phyloP scores from a whole-genome alignment of 2,888 invertebrate species.

The Bembecia ichneumoniformis region DNA sequence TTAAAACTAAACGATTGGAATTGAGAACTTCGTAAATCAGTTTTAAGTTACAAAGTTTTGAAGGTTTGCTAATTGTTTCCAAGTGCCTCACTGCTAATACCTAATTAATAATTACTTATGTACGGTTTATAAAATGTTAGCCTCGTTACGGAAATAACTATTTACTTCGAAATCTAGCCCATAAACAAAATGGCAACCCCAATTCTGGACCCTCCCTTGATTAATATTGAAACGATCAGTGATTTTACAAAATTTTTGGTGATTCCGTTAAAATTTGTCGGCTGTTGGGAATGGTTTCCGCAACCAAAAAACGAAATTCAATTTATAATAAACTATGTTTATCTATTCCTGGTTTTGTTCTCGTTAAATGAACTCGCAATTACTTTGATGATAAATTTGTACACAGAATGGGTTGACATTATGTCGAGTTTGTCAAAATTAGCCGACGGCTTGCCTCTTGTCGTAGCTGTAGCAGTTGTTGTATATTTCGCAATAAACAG shows the following conservation, averaged over 20 bases:
- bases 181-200: background rate
- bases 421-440: conserved; percentile 46
- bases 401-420: conserved; percentile 41
- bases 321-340: conserved; percentile 35
- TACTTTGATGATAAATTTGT: conserved; percentile 33
- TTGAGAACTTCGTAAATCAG: too few relatives aligned
- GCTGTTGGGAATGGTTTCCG: conserved; percentile 51
- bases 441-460: conserved; percentile 43
- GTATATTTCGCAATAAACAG: conserved; percentile 40
- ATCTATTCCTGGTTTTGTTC: conserved; percentile 40
- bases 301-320: conserved; percentile 21
- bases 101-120: too few relatives aligned
- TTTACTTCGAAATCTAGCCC: too few relatives aligned
- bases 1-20: too few relatives aligned
- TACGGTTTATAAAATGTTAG: too few relatives aligned
- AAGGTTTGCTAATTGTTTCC: too few relatives aligned
- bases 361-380: conserved; percentile 25
- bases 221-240: background rate
- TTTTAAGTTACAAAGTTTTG: too few relatives aligned
- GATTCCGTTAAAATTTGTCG: conserved; percentile 40
- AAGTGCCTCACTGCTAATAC: too few relatives aligned
- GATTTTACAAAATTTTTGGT: conserved; percentile 39
- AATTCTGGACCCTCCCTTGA: background rate
- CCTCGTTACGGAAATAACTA: too few relatives aligned
- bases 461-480: conserved; percentile 40